Conservation (phyloP, 2,888 invertebrate species). For the Sepioteuthis lessoniana region DNA sequence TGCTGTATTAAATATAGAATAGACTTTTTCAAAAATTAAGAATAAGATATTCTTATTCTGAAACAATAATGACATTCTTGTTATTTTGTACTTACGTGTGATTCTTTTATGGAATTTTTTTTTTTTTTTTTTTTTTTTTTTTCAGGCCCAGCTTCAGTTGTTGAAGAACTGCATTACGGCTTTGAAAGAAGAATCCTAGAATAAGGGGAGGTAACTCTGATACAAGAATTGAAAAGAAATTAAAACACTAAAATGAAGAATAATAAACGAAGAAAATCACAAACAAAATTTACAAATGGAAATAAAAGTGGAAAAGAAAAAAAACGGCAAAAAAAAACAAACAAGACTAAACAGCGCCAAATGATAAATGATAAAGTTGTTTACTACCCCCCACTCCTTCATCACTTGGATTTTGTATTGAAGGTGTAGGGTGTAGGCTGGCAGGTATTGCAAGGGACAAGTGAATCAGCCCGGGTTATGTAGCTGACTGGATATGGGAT, state of each 20-base stretch:
- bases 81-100: no score
- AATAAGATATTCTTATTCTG: no score
- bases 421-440: not conserved
- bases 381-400: not conserved
- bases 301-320: not conserved
- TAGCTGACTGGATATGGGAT: not conserved
- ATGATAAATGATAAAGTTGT: not conserved
- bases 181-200: constrained; percentile 75
- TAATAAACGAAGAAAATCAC: not conserved
- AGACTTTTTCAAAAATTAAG: no score
- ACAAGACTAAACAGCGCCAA: not conserved
- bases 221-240: constrained; percentile 17
- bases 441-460: constrained; percentile 34
- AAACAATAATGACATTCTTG: no score
- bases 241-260: not conserved
- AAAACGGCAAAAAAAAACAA: no score
- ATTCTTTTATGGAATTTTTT: not conserved
- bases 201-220: not conserved
- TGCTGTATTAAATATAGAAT: no score
- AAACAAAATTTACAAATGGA: not conserved
- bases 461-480: not conserved
- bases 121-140: constrained; percentile 51
- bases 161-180: constrained; percentile 77
- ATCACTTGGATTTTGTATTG: not conserved
- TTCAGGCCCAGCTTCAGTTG: constrained; percentile 78